Conservation (phyloP, 2,888 invertebrate genomes). For the Apamea epomidion region DNA sequence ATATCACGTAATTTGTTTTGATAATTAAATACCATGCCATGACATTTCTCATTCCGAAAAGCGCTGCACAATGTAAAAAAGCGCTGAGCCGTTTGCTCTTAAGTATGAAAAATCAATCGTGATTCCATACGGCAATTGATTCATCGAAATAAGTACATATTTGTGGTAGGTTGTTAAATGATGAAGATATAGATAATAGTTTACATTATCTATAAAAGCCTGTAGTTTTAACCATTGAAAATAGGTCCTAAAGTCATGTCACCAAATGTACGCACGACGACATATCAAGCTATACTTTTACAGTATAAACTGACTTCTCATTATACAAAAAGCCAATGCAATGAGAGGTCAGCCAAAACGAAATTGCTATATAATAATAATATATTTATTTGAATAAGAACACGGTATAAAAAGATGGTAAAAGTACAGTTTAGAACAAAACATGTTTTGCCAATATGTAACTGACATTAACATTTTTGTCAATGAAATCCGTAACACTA, state of each 20-base stretch:
- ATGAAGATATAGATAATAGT: neutral
- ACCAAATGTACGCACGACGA: neutral
- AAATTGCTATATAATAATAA: neutral
- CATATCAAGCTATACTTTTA: neutral
- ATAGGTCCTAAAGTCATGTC: neutral
- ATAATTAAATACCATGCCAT: slow-evolving; percentile 62
- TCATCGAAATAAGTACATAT: slow-evolving; percentile 51
- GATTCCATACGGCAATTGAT: slow-evolving; percentile 23
- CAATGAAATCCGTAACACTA: neutral
- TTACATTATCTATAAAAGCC: neutral
- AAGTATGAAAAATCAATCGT: slow-evolving; percentile 24
- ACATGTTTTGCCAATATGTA: neutral
- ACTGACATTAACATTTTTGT: neutral
- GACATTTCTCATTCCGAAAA: slow-evolving; percentile 45
- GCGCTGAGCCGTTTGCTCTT: slow-evolving; percentile 1
- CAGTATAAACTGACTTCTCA: neutral
- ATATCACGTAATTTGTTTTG: slow-evolving; percentile 55
- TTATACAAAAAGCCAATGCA: neutral
- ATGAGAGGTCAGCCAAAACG: neutral
- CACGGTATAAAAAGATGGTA: neutral
- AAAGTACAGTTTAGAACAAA: neutral
- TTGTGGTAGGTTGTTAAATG: slow-evolving; percentile 13
- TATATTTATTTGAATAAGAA: neutral
- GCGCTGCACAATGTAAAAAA: slow-evolving; percentile 8
- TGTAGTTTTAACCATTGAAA: neutral